These are phyloP conservation scores for Steatocranus sp. DNA, from an alignment of 2,797 vertebrate species.

Conservation along the genomic window DNA sequence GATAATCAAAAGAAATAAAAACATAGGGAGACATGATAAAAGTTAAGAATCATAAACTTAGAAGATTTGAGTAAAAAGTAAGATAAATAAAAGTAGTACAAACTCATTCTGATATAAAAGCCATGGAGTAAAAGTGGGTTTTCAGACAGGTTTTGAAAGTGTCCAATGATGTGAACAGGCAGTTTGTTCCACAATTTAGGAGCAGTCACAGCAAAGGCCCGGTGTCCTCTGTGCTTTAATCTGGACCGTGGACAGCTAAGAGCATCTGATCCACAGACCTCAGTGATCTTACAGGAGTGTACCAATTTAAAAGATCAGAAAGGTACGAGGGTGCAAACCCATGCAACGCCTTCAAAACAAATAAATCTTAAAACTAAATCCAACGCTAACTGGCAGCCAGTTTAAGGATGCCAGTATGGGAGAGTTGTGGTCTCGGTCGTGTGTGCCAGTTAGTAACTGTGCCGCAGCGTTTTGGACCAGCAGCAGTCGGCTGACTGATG, in stretches of 20 bases:
- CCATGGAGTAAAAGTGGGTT: no score
- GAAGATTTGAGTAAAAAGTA: no score
- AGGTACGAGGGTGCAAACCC: not conserved
- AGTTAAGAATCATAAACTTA: no score
- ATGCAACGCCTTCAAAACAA: not conserved
- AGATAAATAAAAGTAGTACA: no score
- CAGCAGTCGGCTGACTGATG: not conserved
- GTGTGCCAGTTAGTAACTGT: rapidly evolving
- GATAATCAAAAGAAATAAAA: no score
- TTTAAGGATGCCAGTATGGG: not conserved
- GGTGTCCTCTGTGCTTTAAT: not conserved
- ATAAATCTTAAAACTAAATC: not conserved
- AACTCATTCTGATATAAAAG: no score
- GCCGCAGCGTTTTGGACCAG: no score
- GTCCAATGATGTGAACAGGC: not conserved
- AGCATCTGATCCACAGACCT: not conserved
- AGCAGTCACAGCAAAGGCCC: not conserved
- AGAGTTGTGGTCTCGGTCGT: not conserved
- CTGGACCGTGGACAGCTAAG: not conserved
- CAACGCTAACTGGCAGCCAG: not conserved
- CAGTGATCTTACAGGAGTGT: not conserved
- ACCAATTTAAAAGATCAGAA: not conserved
- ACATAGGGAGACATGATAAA: no score
- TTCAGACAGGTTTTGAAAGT: no score
- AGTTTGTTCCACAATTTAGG: no score